These are phyloP conservation scores for Pilophorus perplexus DNA, from an alignment of 2,888 invertebrate species.

Conservation along the genomic window DNA sequence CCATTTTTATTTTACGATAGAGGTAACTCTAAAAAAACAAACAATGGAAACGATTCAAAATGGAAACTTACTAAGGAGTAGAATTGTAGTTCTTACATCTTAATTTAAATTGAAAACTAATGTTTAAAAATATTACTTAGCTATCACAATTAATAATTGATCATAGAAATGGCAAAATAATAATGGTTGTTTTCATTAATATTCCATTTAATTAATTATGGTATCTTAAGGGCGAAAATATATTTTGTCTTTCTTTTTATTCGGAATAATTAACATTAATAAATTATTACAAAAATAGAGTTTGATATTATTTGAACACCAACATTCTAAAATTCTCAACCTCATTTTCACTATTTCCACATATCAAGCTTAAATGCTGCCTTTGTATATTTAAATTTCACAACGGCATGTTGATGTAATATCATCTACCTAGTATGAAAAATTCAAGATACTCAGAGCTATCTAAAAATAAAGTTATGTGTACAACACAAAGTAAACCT, in stretches of 20 bases:
- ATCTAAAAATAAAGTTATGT: slow-evolving; percentile 34
- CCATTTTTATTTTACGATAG: slow-evolving; percentile 37
- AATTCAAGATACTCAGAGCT: slow-evolving; percentile 24
- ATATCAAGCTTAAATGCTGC: slow-evolving; percentile 39
- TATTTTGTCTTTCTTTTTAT: slow-evolving; percentile 41
- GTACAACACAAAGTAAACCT: slow-evolving; percentile 22
- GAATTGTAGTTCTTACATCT: slow-evolving; percentile 17
- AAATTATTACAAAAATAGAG: slow-evolving; percentile 42
- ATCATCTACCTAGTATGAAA: slow-evolving; percentile 17
- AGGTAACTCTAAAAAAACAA: slow-evolving; percentile 24
- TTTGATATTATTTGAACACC: slow-evolving; percentile 41
- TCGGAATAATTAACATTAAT: slow-evolving; percentile 41
- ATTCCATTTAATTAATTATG: slow-evolving; percentile 27
- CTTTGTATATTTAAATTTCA: slow-evolving; percentile 26
- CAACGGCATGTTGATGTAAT: slow-evolving; percentile 31
- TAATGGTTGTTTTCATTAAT: slow-evolving; percentile 36
- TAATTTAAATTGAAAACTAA: slow-evolving; percentile 32
- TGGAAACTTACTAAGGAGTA: slow-evolving; percentile 30
- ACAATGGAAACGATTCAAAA: slow-evolving; percentile 27
- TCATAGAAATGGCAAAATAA: slow-evolving; percentile 42
- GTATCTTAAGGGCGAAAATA: slow-evolving; percentile 34
- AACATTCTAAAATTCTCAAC: slow-evolving; percentile 34
- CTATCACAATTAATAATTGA: slow-evolving; percentile 40
- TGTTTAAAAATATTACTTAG: slow-evolving; percentile 30
- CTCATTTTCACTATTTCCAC: slow-evolving; percentile 36